Percentiles rank a stretch among this genome's conserved stretches.
Conservation (phyloP, 2,797 vertebrate species). For the Tamandua tetradactyla region DNA sequence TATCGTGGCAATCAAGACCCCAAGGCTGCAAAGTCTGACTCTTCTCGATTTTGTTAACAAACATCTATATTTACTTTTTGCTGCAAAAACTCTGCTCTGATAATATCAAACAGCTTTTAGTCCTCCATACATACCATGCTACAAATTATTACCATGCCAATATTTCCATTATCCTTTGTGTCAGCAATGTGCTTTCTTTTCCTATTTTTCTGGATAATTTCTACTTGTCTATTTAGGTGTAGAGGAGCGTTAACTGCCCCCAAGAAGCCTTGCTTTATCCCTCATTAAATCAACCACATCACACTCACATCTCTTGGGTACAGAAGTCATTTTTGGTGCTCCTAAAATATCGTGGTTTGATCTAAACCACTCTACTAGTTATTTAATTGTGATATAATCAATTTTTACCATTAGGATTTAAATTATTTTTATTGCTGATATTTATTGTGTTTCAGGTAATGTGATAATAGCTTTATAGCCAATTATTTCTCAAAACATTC, state of each 20-base stretch:
- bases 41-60: neutral
- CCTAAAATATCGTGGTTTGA: neutral
- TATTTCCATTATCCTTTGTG: neutral
- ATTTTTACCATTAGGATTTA: neutral
- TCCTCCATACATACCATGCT: neutral
- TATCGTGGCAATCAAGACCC: neutral
- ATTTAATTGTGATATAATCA: neutral
- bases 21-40: neutral
- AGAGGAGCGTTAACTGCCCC: neutral
- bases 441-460: neutral
- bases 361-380: neutral
- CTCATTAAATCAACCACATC: neutral
- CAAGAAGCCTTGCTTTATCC: neutral
- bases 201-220: neutral
- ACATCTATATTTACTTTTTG: neutral
- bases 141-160: neutral
- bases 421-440: neutral
- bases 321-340: neutral
- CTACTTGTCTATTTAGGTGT: neutral
- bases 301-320: neutral
- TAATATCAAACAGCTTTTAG: no score
- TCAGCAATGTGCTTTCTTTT: neutral
- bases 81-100: neutral
- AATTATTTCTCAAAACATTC: neutral
- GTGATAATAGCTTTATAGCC: neutral